Base-by-base conservation (phyloP, 2,797 vertebrate species). In the Gallinago stenura region DNA sequence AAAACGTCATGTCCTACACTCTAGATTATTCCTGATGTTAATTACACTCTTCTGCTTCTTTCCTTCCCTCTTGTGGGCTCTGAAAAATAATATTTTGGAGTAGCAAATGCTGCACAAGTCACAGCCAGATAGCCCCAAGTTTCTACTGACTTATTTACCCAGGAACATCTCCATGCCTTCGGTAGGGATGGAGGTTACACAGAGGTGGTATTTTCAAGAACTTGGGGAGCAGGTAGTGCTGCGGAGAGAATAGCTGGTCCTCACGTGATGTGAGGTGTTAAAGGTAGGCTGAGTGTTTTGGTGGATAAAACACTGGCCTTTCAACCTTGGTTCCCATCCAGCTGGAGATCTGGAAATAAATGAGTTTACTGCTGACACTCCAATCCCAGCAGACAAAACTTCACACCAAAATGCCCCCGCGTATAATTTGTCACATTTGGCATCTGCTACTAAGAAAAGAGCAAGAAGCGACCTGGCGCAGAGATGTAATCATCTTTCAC, bases 401-500 rank as follows among this genome's bases (percentile, higher is more conserved):
- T 97, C 95, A 96, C 95, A 83, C 89, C 95, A 57, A 95, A 97
- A 69, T 89, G 87, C 96, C 89, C 95, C 90, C 88, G 5, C 22
- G 7, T 95, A 45, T 97, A 28, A 97, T 98, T 98, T 97, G 96
- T 98, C 97, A 96, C 91, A 5, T 96, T 88, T 88, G 97, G 97
- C 97, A 97, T 65, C 95, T 90, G 96, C 95, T 93, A 0, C 95
- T 79, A 5, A 91, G 94, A 18, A 90, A 88, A 93, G 96, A 97
- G 97, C 97, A 90, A 76, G 90, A 86, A 84, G 81, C 35, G 88
- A 96, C 93, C 97, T 33, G 60, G 93, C 16, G 72, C 93, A 25
- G 95, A 97, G 98, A 97, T 97, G 95, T 96, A 97, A 95, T 97
- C 97, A 97, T 96, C 97, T 88, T 93, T 98, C 97, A 98, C 97